A percentile compares a stretch with the other conserved stretches of the same genome.
phyloP scores from a whole-genome alignment of 2,113 vertebrate species.

The Falcunculus frontatus region DNA sequence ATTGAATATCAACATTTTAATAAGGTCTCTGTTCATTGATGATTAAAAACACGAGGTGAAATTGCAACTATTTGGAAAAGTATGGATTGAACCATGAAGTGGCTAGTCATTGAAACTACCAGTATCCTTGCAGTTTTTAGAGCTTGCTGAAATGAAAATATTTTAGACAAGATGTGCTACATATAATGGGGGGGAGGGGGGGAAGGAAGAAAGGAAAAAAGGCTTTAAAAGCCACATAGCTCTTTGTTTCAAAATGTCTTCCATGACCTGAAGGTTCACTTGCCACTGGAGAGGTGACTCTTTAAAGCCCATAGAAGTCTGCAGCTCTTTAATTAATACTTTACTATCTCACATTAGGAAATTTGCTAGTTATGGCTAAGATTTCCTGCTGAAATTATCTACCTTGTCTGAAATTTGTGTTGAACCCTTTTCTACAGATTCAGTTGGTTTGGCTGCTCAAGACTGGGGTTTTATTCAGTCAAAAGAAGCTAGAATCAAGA shows the following conservation, averaged over 20 bases:
- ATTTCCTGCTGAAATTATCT: background rate
- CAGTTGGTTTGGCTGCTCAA: background rate
- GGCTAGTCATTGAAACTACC: background rate
- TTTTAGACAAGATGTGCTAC: background rate
- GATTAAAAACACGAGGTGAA: background rate
- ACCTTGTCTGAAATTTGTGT: background rate
- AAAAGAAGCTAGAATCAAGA: slow-evolving; percentile 17
- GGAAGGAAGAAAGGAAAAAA: background rate
- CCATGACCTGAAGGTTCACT: background rate
- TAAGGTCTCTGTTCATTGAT: background rate
- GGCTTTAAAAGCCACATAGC: rapidly evolving
- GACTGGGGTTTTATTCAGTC: background rate
- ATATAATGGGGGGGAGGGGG: too few relatives aligned
- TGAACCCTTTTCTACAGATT: slow-evolving; percentile 21
- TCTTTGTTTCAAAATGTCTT: background rate
- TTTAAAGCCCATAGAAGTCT: background rate
- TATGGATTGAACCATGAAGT: background rate
- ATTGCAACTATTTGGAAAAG: background rate
- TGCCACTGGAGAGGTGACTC: background rate
- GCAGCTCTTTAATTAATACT: background rate
- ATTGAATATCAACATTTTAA: background rate
- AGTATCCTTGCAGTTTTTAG: background rate
- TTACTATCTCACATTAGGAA: background rate
- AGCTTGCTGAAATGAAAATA: background rate
- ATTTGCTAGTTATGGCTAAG: background rate